These are phyloP conservation scores for Eulemur albifrons DNA, from an alignment of 2,797 vertebrate species.

Conservation along the genomic window DNA sequence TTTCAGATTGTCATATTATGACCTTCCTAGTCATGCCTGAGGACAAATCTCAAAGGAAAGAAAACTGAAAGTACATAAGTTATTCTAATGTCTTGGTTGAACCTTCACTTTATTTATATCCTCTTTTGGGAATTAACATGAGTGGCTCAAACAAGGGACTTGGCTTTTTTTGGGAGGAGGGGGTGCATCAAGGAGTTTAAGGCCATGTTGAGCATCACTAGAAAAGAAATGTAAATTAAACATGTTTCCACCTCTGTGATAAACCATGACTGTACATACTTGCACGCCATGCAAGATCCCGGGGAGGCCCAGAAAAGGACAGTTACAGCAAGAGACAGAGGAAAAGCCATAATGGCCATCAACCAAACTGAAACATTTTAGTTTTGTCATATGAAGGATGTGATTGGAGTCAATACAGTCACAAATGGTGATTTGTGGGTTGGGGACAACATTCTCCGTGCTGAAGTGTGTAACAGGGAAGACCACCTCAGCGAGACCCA, in stretches of 20 bases:
- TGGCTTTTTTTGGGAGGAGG: not conserved
- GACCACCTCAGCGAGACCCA: not conserved
- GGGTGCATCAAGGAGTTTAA: not conserved
- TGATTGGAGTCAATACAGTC: not conserved
- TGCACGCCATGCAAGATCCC: not conserved
- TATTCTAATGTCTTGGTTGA: not conserved
- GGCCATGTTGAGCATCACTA: not conserved
- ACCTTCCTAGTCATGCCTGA: not conserved
- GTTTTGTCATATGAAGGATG: not conserved
- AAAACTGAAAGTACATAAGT: not conserved
- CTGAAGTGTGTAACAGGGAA: not conserved
- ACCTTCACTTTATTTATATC: not conserved
- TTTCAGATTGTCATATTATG: not conserved
- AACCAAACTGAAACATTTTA: not conserved
- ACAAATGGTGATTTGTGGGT: not conserved
- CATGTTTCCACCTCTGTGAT: not conserved
- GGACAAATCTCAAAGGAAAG: not conserved
- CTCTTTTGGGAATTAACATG: not conserved
- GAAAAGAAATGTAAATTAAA: not conserved
- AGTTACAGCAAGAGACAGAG: not conserved
- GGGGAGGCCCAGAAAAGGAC: not conserved
- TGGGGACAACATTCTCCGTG: not conserved
- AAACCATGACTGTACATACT: not conserved
- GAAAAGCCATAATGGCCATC: not conserved
- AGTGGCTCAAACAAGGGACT: not conserved